A percentile compares a stretch with the other conserved stretches of the same genome.
phyloP scores from a whole-genome alignment of 2,888 invertebrate genomes.

The Drosophila helvetica region DNA sequence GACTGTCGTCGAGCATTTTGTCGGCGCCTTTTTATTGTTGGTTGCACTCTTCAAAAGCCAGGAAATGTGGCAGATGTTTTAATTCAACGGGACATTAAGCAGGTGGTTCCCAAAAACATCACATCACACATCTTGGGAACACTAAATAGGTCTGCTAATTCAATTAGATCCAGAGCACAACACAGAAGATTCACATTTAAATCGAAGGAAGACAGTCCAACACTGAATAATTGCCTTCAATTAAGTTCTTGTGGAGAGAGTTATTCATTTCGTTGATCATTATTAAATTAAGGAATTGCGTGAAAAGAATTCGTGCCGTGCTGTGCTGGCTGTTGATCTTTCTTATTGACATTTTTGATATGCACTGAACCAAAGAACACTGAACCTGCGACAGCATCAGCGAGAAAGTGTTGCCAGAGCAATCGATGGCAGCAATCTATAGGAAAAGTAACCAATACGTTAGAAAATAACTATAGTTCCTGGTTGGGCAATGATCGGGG shows the following conservation, averaged over 20 bases:
- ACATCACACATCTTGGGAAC: constrained; percentile 13
- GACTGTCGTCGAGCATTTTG: constrained; percentile 39
- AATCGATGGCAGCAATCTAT: background rate
- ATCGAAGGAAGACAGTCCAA: constrained; percentile 2
- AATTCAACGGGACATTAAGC: constrained; percentile 42
- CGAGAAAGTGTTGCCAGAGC: background rate
- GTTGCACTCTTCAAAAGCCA: constrained; percentile 17
- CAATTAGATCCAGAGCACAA: constrained; percentile 48
- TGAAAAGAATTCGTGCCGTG: background rate
- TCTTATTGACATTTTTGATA: constrained; percentile 17
- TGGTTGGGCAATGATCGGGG: background rate
- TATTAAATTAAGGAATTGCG: constrained; percentile 60
- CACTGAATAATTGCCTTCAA: constrained; percentile 65
- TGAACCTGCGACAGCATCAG: constrained; percentile 17
- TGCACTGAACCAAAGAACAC: constrained; percentile 18
- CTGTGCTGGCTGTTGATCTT: constrained; percentile 31
- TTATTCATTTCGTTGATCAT: constrained; percentile 37
- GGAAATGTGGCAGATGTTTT: constrained; percentile 48
- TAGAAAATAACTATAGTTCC: background rate
- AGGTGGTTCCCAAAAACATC: constrained; percentile 6
- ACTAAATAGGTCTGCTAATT: constrained; percentile 23
- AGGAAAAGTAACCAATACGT: background rate
- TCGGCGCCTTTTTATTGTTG: constrained; percentile 46
- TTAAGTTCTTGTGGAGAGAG: constrained; percentile 39
- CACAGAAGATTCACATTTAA: constrained; percentile 3